phyloP scores from a whole-genome alignment of 1,140 invertebrate genomes.

The Hylyphantes graminicola region DNA sequence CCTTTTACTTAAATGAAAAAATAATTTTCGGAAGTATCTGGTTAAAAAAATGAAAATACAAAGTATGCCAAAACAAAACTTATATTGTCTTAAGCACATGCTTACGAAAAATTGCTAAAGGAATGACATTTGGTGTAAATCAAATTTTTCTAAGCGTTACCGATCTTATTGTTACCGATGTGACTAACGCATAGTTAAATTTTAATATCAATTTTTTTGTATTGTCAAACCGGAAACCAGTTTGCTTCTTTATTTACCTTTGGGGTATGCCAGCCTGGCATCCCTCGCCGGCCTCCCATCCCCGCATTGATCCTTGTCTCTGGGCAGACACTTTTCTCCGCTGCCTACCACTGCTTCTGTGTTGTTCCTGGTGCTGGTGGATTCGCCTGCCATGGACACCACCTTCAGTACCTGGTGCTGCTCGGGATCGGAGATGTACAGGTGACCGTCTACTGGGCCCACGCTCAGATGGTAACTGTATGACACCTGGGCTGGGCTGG shows the following conservation, averaged over 20 bases:
- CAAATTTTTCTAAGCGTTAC: too few species aligned
- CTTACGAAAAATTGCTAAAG: too few species aligned
- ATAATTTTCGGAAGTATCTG: too few species aligned
- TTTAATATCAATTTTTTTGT: too few species aligned
- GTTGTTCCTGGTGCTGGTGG: constrained; percentile 84
- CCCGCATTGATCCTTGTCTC: constrained; percentile 89
- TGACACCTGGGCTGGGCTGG: constrained; percentile 83
- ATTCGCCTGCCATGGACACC: constrained; percentile 74
- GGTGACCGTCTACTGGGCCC: constrained; percentile 92
- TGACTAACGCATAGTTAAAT: too few species aligned
- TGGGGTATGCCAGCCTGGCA: constrained; percentile 95
- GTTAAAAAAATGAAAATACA: too few species aligned
- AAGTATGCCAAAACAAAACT: too few species aligned
- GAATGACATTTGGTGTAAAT: too few species aligned
- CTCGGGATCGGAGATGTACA: constrained; percentile 95
- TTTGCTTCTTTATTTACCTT: constrained; percentile 73
- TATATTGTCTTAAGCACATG: too few species aligned
- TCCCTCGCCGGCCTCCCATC: constrained; percentile 89
- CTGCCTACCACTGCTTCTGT: constrained; percentile 92
- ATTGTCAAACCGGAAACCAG: too few species aligned
- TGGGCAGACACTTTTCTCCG: constrained; percentile 93
- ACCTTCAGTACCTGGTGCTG: constrained; percentile 77
- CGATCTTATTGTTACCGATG: too few species aligned
- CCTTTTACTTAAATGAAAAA: too few species aligned
- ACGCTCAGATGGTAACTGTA: constrained; percentile 96